phyloP scores from a whole-genome alignment of 2,113 vertebrate species.

The Cyphomyrus discorhynchus region DNA sequence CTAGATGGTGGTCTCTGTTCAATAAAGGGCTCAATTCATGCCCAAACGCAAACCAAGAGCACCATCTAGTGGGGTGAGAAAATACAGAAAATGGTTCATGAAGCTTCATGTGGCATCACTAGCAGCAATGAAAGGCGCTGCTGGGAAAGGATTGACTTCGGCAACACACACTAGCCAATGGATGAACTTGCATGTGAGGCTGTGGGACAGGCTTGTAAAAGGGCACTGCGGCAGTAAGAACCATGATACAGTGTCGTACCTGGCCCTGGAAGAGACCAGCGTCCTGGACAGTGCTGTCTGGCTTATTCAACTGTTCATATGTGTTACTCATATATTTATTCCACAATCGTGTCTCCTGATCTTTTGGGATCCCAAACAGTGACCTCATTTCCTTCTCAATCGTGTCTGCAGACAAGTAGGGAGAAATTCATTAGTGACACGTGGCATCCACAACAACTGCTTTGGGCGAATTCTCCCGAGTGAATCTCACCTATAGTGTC shows the following conservation, averaged over 20 bases:
- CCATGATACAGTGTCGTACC: slow-evolving; percentile 55
- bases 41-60: too few relatives aligned
- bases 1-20: background rate
- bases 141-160: background rate
- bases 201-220: background rate
- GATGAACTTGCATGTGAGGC: background rate
- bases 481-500: slow-evolving; percentile 81
- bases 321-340: slow-evolving; percentile 89
- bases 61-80: too few relatives aligned
- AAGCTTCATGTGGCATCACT: background rate
- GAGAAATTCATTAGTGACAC: background rate
- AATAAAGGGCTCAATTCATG: too few relatives aligned
- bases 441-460: background rate
- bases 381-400: slow-evolving; percentile 90
- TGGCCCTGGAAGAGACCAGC: slow-evolving; percentile 90
- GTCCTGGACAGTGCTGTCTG: slow-evolving; percentile 91
- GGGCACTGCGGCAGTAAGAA: background rate
- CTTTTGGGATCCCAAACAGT: slow-evolving; percentile 78
- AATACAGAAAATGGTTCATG: background rate
- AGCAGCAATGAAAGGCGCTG: background rate
- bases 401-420: slow-evolving; percentile 59
- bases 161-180: background rate
- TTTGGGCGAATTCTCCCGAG: background rate
- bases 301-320: slow-evolving; percentile 83
- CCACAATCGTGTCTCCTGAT: slow-evolving; percentile 89